phyloP scores from a whole-genome alignment of 2,113 vertebrate genomes.

The Chroicocephalus ridibundus region DNA sequence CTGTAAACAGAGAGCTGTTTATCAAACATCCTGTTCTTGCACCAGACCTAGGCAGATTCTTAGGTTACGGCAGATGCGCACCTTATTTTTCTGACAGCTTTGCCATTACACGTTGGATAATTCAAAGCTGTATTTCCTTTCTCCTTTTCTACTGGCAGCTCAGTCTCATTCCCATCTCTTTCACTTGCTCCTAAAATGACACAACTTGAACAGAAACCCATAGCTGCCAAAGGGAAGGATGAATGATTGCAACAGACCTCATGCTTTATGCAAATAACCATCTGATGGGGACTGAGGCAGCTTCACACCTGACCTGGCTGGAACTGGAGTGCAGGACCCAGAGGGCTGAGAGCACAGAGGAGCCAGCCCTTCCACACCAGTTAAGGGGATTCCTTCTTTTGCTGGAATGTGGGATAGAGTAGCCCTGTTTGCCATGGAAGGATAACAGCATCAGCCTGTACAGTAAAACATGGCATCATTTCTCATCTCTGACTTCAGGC shows the following conservation, averaged over 20 bases:
- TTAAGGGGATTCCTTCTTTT: neutral
- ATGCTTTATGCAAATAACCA: neutral
- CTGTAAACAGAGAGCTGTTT: neutral
- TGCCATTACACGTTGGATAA: neutral
- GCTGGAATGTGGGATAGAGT: neutral
- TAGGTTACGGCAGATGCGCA: neutral
- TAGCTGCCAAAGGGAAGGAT: neutral
- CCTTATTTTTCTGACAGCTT: neutral
- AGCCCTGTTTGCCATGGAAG: neutral
- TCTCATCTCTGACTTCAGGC: neutral
- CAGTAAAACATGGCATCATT: neutral
- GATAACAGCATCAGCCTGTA: neutral
- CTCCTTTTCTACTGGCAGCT: neutral
- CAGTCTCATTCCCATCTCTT: neutral
- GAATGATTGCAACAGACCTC: neutral
- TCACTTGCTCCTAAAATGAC: neutral
- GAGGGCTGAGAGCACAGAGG: neutral
- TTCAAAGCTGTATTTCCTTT: neutral
- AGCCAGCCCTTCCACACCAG: neutral
- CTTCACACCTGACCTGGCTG: neutral
- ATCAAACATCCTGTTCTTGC: neutral
- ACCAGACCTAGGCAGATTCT: neutral
- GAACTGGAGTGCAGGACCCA: neutral
- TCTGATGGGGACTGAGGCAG: neutral
- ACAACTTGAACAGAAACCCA: neutral